Evolutionary conservation across 2,113 vertebrate genomes (phyloP).

Genomic region (Hypomesus transpacificus): DNA sequence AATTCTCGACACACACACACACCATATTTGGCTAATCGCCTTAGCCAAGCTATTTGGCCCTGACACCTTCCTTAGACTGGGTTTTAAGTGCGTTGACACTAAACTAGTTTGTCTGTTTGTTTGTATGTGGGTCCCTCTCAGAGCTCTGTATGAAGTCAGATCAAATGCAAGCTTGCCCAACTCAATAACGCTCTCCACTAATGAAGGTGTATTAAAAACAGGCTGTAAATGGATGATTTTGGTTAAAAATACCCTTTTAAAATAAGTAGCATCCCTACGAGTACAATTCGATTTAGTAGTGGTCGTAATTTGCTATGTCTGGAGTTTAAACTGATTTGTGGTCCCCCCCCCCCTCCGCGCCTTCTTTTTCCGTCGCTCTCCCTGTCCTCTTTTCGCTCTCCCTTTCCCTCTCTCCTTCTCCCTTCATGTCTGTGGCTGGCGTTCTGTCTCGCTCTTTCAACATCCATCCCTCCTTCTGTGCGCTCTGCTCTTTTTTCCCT

Average conservation of each 20-base stretch:
- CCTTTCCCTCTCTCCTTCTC: neutral
- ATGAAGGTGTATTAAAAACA: too few relatives aligned
- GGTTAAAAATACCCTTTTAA: too few relatives aligned
- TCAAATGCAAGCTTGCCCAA: too few relatives aligned
- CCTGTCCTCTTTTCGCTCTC: neutral
- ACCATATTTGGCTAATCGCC: constrained; percentile 39
- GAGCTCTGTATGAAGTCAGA: too few relatives aligned
- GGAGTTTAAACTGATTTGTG: neutral
- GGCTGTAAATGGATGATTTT: too few relatives aligned
- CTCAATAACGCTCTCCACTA: too few relatives aligned
- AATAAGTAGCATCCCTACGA: too few relatives aligned
- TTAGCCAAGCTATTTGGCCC: constrained; percentile 23
- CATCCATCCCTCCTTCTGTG: neutral
- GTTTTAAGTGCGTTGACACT: neutral
- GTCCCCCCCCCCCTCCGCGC: neutral
- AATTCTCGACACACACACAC: neutral
- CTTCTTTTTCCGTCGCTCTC: neutral
- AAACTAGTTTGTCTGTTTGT: too few relatives aligned
- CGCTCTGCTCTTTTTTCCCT: neutral
- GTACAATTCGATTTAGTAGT: too few relatives aligned
- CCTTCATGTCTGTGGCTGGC: neutral
- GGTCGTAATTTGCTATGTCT: too few relatives aligned
- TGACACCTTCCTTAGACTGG: constrained; percentile 7
- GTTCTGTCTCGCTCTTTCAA: neutral
- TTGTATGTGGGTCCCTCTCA: too few relatives aligned